Evolutionary conservation across 2,888 invertebrate species (phyloP).

Genomic region (Epinotia brunnichana): DNA sequence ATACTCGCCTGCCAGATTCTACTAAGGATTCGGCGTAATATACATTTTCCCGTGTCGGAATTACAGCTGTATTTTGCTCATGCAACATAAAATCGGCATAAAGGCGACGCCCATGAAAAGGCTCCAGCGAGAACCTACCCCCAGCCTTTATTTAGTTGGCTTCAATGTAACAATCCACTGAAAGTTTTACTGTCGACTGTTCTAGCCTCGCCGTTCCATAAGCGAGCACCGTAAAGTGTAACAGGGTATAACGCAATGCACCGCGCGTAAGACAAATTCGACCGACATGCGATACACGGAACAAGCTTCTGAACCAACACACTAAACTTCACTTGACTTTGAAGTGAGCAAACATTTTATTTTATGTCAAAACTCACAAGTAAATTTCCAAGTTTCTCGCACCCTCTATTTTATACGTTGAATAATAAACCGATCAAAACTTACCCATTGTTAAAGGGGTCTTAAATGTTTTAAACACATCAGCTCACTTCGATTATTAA

Average conservation of each 20-base stretch:
- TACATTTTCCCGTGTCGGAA: constrained; percentile 80
- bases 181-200: constrained; percentile 76
- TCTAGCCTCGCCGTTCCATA: constrained; percentile 66
- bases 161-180: constrained; percentile 75
- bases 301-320: constrained; percentile 50
- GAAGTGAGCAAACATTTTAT: constrained; percentile 40
- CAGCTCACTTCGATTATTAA: constrained; percentile 40
- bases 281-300: constrained; percentile 54
- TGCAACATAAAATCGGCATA: constrained; percentile 80
- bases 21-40: constrained; percentile 79
- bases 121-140: constrained; percentile 65
- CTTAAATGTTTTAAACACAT: constrained; percentile 43
- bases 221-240: constrained; percentile 65
- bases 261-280: constrained; percentile 62
- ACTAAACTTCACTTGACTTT: constrained; percentile 42
- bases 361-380: constrained; percentile 43
- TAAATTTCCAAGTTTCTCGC: constrained; percentile 35
- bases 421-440: constrained; percentile 44
- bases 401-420: constrained; percentile 39
- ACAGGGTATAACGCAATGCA: constrained; percentile 62
- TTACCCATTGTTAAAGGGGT: constrained; percentile 42
- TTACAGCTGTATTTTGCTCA: constrained; percentile 78
- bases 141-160: constrained; percentile 75
- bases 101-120: constrained; percentile 75
- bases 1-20: constrained; percentile 68